Evolutionary conservation across 2,113 vertebrate species (phyloP), one percentile per base, ranked within the genome.

Genomic region (Oreochromis aureus): DNA sequence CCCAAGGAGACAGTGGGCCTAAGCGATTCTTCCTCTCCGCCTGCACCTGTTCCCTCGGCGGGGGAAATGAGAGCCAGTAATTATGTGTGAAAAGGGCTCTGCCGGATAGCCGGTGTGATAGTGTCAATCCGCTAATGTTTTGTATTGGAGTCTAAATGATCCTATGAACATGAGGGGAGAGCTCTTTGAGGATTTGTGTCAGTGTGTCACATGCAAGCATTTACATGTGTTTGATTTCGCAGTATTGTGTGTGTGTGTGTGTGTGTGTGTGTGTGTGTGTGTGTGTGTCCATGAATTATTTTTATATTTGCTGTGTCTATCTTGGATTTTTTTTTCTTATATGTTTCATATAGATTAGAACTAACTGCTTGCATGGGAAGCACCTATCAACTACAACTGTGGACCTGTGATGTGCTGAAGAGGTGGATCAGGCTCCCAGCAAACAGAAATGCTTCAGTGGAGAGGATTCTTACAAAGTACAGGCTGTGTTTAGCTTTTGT

Each of bases 61-160:
- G 92, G 91, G 91, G 91, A 93, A 95, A 95, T 32, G 83, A 92
- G 90, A 95, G 92, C 90, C 92, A 94, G 94, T 95, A 95, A 95
- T 96, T 95, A 95, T 94, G 95, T 95, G 94, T 96, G 95, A 94
- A 95, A 95, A 91, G 91, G 92, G 76, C 90, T 96, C 89, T 86
- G 93, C 87, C 76, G 88, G 93, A 94, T 93, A 93, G 92, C 90
- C 69, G 56, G 90, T 93, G 93, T 94, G 94, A 95, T 93, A 89
- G 93, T 95, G 94, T 96, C 95, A 95, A 95, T 95, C 92, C 92
- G 92, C 89, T 95, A 95, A 95, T 95, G 94, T 94, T 93, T 94
- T 91, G 83, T 86, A 81, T 93, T 80, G 81, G 88, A 58, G 51
- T 89, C 85, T 55, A 82, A 82, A 87, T 94, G 94, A 95, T 93